Conservation (phyloP, 1,140 invertebrate species). For the Ephestia elutella region DNA sequence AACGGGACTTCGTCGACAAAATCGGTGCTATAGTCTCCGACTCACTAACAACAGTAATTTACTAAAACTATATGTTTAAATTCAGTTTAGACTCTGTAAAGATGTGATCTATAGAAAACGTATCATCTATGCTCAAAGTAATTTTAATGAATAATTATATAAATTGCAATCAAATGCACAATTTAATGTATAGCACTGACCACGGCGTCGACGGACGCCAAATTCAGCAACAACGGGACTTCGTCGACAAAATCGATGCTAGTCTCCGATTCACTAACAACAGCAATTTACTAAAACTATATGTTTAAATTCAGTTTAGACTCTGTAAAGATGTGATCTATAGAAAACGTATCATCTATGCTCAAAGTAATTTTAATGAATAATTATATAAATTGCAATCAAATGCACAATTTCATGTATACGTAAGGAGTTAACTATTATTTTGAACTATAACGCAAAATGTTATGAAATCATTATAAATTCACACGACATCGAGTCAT, state of each 20-base stretch:
- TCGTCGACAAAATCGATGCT: slow-evolving; percentile 35
- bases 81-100: too few relatives aligned
- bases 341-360: too few relatives aligned
- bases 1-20: slow-evolving; percentile 50
- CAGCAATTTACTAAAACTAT: background rate
- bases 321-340: too few relatives aligned
- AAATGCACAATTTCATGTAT: too few relatives aligned
- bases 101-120: too few relatives aligned
- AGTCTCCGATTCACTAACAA: slow-evolving; percentile 9
- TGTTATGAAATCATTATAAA: background rate
- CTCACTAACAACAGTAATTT: background rate
- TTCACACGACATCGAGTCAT: background rate
- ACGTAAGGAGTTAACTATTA: too few relatives aligned
- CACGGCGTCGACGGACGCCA: slow-evolving; percentile 23
- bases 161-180: background rate
- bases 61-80: background rate
- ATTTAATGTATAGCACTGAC: slow-evolving; percentile 44
- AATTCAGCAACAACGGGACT: slow-evolving; percentile 65
- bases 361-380: too few relatives aligned
- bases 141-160: background rate
- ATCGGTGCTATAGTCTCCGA: slow-evolving; percentile 35
- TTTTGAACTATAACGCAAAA: background rate
- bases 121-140: too few relatives aligned
- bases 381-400: background rate
- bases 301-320: background rate